Base-by-base conservation (phyloP, 2,113 vertebrate genomes). In the Melanostigma gelatinosum region DNA sequence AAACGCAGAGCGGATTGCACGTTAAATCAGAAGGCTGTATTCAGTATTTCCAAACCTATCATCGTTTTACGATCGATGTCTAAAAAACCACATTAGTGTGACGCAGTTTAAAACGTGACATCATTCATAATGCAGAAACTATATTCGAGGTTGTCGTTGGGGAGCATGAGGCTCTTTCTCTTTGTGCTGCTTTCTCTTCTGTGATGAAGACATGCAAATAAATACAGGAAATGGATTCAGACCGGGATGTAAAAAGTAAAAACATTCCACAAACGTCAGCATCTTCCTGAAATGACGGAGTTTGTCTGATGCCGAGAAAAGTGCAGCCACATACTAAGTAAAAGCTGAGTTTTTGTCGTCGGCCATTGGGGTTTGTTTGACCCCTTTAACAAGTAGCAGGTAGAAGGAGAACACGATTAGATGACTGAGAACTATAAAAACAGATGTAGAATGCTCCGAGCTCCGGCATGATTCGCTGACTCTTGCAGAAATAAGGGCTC, bases 191-290 rank as follows among this genome's bases (percentile, higher is more conserved):
- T 54, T 58, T 57, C 42, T 11, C 4, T 8, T 0, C 0, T 63
- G 24, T 48, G 4, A 61, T 54, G 7, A 4, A 18, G 27, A 20
- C 42, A 83, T 8, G 64, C 22, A 42, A 79, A 85, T 48, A 75
- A 88, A 69, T 82, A 82, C 34, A 82, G 73, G 65, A 80, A 58
- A 29, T 12, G 87, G 69, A 61, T 85, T 88, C 46, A 85, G 60
- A 32, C 54, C 63, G 69, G 63, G 66, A n/a, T 34, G 72, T 27
- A 75, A 75, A 78, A 78, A 84, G 52, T 78, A 72, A 58, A 75
- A 75, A 68, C 65, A 80, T 29, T 75, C 44, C 15, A 78, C 54
- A 54, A 62, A 68, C 1, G 54, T 72, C 58, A 77, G 38, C 70
- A 20, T 80, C 46, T 29, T 6, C 22, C 58, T 80, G 1, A 80